Evolutionary conservation across 2,797 vertebrate species (phyloP), one percentile per base, ranked within the genome.

Genomic region (Mus caroli): DNA sequence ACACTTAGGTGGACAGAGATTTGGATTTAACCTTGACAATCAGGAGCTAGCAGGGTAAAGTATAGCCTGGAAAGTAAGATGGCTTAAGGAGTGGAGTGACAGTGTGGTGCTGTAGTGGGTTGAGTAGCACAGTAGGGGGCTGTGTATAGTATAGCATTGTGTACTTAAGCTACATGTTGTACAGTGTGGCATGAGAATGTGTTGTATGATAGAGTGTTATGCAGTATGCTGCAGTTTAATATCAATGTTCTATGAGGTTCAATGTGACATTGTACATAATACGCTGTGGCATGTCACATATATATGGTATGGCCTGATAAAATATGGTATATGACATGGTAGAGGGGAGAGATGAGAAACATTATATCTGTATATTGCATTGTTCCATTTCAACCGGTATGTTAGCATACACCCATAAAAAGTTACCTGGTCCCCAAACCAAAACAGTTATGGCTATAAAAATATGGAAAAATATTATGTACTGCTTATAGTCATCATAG

Each of bases 401-500:
- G 34, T 50, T 54, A 64, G 71, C 50, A 8, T 20, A 40, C 34
- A 43, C 50, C 10, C 9, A 31, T 76, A 80, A 77, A 84, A 73
- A 90, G 34, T 20, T 79, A 76, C 58, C 82, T 37, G 20, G 22
- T 54, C 43, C 31, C 62, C 67, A 26, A 90, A 13, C 17, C 50
- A 75, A 83, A 92, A 60, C 46, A 93, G 52, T 46, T n/a, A 90
- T 64, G 37, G 76, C 20, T 31, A 64, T 69, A 46, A 50, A 85
- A 92, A 80, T 50, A 43, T 75, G 46, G 43, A 82, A 94, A 89
- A 58, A 64, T 78, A 58, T 12, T 22, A 94, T 92, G 50, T 60
- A 92, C 91, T 89, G 84, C 94, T 93, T 96, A 88, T 37, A 75
- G 31, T 46, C 91, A 78, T 64, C 76, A 87, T 94, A 62, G 87